These are phyloP conservation scores for Abramis brama DNA, from an alignment of 2,113 vertebrate species.

Conservation along the genomic window DNA sequence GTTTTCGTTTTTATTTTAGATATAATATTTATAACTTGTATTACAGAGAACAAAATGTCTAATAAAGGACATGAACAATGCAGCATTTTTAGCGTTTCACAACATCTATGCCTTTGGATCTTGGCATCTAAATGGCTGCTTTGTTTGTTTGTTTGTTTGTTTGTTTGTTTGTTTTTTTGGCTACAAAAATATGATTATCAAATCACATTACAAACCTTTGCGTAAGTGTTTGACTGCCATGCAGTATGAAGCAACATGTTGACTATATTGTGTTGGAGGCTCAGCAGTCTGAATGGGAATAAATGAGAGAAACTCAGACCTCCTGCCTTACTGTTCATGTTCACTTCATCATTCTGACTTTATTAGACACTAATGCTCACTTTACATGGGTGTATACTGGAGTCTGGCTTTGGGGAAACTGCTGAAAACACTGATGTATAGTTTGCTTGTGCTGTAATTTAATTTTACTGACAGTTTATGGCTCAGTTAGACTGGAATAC, in stretches of 20 bases:
- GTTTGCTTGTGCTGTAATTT: not conserved
- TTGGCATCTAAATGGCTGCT: too few species aligned
- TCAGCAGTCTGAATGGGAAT: slow-evolving; percentile 40
- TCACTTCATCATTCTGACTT: slow-evolving; percentile 37
- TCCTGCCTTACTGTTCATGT: slow-evolving; percentile 43
- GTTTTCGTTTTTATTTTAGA: not conserved
- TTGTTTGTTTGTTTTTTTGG: not conserved
- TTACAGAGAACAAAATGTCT: too few species aligned
- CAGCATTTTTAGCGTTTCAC: not conserved
- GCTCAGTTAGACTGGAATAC: not conserved
- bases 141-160: not conserved
- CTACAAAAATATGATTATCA: not conserved
- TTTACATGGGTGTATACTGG: not conserved
- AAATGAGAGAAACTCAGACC: slow-evolving; percentile 46
- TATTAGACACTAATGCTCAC: slow-evolving; percentile 28
- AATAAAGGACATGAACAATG: too few species aligned
- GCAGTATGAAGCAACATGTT: slow-evolving; percentile 31
- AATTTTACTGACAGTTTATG: not conserved
- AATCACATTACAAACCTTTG: not conserved
- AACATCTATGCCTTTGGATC: not conserved
- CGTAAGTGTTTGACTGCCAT: not conserved
- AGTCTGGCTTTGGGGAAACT: slow-evolving; percentile 13
- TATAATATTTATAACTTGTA: too few species aligned
- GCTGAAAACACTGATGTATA: not conserved
- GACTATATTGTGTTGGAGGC: slow-evolving; percentile 15